Conservation (phyloP, 1,140 invertebrate genomes). For the Cheumatopsyche charites region DNA sequence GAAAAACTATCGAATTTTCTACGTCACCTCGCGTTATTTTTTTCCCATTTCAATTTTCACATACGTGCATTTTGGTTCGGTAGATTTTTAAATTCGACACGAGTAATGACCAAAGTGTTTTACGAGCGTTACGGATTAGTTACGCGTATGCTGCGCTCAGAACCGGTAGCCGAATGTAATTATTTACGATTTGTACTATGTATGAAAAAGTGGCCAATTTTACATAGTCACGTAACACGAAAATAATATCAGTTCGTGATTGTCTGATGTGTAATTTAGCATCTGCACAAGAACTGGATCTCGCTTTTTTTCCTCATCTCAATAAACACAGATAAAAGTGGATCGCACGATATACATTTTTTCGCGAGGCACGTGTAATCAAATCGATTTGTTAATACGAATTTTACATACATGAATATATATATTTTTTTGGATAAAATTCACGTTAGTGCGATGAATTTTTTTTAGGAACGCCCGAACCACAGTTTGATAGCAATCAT, state of each 20-base stretch:
- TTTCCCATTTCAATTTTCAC: no score
- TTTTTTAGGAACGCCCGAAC: not conserved
- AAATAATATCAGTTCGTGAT: slow-evolving; percentile 16
- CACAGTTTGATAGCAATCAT: not conserved
- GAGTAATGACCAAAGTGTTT: slow-evolving; percentile 5
- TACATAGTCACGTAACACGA: slow-evolving; percentile 21
- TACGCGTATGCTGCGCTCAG: slow-evolving; percentile 19
- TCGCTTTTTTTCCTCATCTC: not conserved
- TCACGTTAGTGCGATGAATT: no score
- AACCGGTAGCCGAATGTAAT: slow-evolving; percentile 22
- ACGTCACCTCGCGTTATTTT: no score
- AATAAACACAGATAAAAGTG: slow-evolving; percentile 13
- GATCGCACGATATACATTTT: slow-evolving; percentile 22
- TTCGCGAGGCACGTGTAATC: not conserved
- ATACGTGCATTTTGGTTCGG: no score
- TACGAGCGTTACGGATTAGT: not conserved
- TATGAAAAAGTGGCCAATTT: slow-evolving; percentile 7
- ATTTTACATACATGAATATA: not conserved
- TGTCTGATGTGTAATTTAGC: not conserved
- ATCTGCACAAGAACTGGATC: not conserved
- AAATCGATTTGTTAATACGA: not conserved
- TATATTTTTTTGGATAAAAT: no score
- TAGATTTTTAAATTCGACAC: slow-evolving; percentile 10
- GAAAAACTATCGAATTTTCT: not conserved
- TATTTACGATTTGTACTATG: slow-evolving; percentile 12